These are phyloP conservation scores for Peromyscus attwateri DNA, from an alignment of 2,797 vertebrate species.

Conservation along the genomic window DNA sequence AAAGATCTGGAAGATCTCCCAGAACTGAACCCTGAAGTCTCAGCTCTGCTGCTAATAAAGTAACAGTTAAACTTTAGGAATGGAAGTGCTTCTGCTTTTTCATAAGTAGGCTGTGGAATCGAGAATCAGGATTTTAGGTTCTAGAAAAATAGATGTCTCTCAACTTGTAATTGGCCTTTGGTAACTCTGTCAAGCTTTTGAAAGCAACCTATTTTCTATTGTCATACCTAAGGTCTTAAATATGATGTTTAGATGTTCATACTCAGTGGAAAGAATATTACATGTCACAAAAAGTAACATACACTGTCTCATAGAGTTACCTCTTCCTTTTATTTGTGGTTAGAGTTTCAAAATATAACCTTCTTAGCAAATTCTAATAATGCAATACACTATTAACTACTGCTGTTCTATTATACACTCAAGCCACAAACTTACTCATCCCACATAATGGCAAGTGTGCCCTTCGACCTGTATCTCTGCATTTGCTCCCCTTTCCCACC, in stretches of 20 bases:
- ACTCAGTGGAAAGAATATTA: not conserved
- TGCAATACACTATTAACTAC: not conserved
- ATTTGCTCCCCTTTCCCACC: too few relatives aligned
- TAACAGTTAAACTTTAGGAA: not conserved
- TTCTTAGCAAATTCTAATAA: not conserved
- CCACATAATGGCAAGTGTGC: fast-evolving
- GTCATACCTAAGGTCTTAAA: not conserved
- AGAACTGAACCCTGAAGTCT: slow-evolving; percentile 33
- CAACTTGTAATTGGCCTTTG: not conserved
- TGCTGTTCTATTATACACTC: too few relatives aligned
- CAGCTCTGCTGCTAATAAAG: slow-evolving; percentile 63
- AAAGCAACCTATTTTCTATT: too few relatives aligned
- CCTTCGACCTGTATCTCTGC: not conserved
- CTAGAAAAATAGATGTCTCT: not conserved
- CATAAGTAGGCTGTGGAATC: slow-evolving; percentile 31
- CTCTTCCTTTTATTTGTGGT: not conserved
- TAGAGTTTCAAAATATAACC: not conserved
- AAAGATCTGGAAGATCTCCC: slow-evolving; percentile 54
- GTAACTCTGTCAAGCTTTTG: not conserved
- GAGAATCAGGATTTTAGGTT: not conserved
- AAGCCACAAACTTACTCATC: not conserved
- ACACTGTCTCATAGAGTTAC: not conserved
- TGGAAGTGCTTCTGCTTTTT: not conserved
- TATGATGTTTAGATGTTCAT: not conserved
- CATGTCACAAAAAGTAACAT: not conserved